Evolutionary conservation across 2,888 invertebrate species (phyloP).

Genomic region (Homarus gammarus): DNA sequence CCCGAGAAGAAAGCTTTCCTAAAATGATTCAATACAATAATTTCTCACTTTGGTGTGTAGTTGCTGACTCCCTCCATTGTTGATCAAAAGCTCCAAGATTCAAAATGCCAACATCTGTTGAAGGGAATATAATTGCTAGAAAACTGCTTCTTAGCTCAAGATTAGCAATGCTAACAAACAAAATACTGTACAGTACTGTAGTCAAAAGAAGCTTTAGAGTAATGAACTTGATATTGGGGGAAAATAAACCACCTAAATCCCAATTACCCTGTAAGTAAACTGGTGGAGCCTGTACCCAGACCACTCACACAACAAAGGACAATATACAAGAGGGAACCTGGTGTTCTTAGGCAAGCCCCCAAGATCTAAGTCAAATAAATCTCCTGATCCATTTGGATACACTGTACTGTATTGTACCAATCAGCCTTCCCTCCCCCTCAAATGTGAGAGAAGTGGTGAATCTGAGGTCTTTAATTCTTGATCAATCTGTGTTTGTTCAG

Average conservation of each 20-base stretch:
- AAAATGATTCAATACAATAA: slow-evolving; percentile 7
- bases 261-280: background rate
- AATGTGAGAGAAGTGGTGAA: no score
- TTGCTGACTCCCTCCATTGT: slow-evolving; percentile 8
- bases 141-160: background rate
- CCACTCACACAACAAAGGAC: no score
- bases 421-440: no score
- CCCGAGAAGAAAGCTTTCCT: background rate
- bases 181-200: no score
- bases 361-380: no score
- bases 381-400: no score
- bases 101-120: slow-evolving; percentile 18
- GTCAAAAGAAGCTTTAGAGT: background rate
- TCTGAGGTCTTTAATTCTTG: no score
- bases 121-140: slow-evolving; percentile 7
- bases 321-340: no score
- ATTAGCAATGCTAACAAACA: background rate
- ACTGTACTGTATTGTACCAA: no score
- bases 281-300: no score
- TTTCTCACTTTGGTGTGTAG: slow-evolving; percentile 7
- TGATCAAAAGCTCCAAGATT: slow-evolving; percentile 6
- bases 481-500: no score
- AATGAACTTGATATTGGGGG: background rate
- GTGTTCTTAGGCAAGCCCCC: no score
- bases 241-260: background rate